Evolutionary conservation across 2,888 invertebrate species (phyloP), one percentile per base, ranked within the genome.

Genomic region (Agrochola macilenta): DNA sequence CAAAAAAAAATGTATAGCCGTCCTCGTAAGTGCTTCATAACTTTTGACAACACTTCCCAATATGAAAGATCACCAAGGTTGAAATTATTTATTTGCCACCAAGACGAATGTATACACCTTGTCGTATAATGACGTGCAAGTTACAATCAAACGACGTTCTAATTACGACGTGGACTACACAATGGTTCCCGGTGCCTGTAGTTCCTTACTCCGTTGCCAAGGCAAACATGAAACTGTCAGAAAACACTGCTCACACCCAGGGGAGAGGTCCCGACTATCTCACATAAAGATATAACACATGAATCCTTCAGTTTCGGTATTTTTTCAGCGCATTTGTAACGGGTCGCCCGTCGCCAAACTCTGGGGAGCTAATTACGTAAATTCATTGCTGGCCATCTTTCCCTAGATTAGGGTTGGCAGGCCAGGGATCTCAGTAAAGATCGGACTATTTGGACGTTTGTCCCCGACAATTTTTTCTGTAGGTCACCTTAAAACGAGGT

Each of bases 331-430:
- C 65, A 77, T 79, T 84, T 72, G 66, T 79, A 66, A 65, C 57
- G 68, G 60, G 73, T 66, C 70, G 63, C 23, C 84, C 58, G 84
- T 74, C 80, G 60, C 35, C 26, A 12, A 58, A 26, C 81, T 69
- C 87, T 52, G 0, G 84, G 71, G 84, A 79, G 57, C 74, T 84
- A 80, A 84, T 84, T 84, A 84, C 87, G 81, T 84, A 80, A 84
- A 84, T 84, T 83, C 76, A 84, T 84, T 87, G 81, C 71, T 68
- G 39, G 26, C 58, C 60, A 60, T 78, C 71, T 57, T 72, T 73
- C 30, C 54, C n/a, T 26, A 65, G 73, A 78, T 82, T 78, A 78
- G 78, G 82, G 86, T 35, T 60, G 58, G n/a, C 69, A 54, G 60
- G 26, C 17, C 23, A 54, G 60, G 46, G 52, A 66, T 58, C n/a